Conservation (phyloP, 2,797 vertebrate species). For the Tarsius wallacei region DNA sequence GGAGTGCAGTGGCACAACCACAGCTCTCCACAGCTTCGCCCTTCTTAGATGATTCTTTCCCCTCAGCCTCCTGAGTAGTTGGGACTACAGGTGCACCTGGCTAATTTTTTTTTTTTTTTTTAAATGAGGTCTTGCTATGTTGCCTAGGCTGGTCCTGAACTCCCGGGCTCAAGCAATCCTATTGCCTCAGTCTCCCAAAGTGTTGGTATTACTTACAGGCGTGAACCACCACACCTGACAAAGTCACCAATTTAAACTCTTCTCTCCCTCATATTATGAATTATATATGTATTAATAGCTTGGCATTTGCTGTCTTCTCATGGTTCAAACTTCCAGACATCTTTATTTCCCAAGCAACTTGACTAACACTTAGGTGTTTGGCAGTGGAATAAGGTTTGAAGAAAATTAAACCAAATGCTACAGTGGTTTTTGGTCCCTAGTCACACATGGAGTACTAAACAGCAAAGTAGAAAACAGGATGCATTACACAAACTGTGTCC, state of each 20-base stretch:
- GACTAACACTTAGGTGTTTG: conserved; percentile 44
- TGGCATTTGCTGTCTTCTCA: not conserved
- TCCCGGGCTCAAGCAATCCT: too few relatives aligned
- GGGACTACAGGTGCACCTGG: too few relatives aligned
- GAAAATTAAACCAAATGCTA: conserved; percentile 77
- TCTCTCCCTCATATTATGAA: not conserved
- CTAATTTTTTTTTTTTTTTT: too few relatives aligned
- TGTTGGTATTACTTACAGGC: too few relatives aligned
- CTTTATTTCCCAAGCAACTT: conserved; percentile 35
- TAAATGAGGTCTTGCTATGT: too few relatives aligned
- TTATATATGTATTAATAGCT: not conserved
- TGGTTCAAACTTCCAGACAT: conserved; percentile 21
- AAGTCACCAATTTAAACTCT: conserved; percentile 3
- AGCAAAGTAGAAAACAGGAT: conserved; percentile 62
- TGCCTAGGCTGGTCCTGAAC: too few relatives aligned
- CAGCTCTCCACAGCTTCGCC: too few relatives aligned
- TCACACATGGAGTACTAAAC: conserved; percentile 52
- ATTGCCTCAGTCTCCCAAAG: too few relatives aligned
- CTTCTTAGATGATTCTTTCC: too few relatives aligned
- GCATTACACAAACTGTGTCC: conserved; percentile 27
- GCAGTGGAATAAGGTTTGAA: conserved; percentile 14
- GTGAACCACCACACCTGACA: too few relatives aligned
- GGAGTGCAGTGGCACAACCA: too few relatives aligned
- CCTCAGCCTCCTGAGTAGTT: too few relatives aligned
- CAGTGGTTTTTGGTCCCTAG: conserved; percentile 24